These are phyloP conservation scores for Trematocara zebra DNA, from an alignment of 2,113 vertebrate species.

Conservation along the genomic window DNA sequence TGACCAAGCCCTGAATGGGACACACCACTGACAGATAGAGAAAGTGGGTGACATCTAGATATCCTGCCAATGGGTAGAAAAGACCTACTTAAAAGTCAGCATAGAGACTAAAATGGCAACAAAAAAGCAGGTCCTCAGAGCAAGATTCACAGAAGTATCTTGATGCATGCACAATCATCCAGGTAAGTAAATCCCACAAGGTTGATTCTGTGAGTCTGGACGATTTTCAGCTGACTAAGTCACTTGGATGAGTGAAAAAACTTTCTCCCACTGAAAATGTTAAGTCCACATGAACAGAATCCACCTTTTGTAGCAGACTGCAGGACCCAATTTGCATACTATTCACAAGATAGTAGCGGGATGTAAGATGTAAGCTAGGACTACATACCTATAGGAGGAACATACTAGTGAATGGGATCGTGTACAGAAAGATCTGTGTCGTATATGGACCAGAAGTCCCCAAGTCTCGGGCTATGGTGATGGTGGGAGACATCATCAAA, in stretches of 20 bases:
- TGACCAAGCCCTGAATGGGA: background rate
- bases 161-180: background rate
- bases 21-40: background rate
- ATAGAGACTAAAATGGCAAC: background rate
- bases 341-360: background rate
- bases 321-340: background rate
- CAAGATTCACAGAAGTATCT: background rate
- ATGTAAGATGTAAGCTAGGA: background rate
- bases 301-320: background rate
- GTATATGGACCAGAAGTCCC: background rate
- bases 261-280: background rate
- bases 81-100: background rate
- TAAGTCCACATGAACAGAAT: background rate
- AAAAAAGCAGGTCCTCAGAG: background rate
- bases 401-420: background rate
- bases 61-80: background rate
- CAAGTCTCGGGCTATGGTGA: background rate
- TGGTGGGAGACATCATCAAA: background rate
- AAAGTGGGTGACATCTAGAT: background rate
- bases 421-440: background rate
- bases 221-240: background rate
- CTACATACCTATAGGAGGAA: background rate
- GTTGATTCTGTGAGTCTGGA: background rate
- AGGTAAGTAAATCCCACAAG: background rate
- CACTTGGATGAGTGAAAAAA: background rate